Evolutionary conservation across 2,888 invertebrate genomes (phyloP).

Genomic region (Epistrophella euchroma): DNA sequence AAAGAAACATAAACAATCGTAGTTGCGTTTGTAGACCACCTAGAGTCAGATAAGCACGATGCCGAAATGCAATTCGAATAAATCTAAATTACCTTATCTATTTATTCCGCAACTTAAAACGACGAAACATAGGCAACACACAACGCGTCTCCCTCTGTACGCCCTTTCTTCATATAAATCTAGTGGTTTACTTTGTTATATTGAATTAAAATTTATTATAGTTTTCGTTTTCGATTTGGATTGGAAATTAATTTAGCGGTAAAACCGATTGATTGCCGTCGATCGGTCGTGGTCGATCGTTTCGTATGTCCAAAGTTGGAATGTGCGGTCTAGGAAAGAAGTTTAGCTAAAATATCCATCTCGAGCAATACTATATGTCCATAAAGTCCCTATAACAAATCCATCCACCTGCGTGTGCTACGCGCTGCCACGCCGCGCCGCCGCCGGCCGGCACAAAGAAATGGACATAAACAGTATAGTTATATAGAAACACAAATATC

Average conservation of each 20-base stretch:
- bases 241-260: slow-evolving; percentile 69
- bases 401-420: slow-evolving; percentile 58
- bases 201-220: slow-evolving; percentile 63
- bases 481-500: slow-evolving; percentile 5
- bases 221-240: slow-evolving; percentile 50
- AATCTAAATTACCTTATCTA: slow-evolving; percentile 74
- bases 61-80: slow-evolving; percentile 51
- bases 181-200: neutral
- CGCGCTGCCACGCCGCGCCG: too few relatives aligned
- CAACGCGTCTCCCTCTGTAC: neutral
- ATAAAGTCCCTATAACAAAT: neutral
- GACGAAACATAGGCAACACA: slow-evolving; percentile 10
- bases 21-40: slow-evolving; percentile 43
- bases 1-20: neutral
- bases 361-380: slow-evolving; percentile 1
- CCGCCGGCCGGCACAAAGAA: slow-evolving; percentile 13
- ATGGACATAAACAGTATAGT: slow-evolving; percentile 28
- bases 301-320: slow-evolving; percentile 65
- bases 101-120: slow-evolving; percentile 43
- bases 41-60: slow-evolving; percentile 9
- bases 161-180: neutral
- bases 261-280: slow-evolving; percentile 66
- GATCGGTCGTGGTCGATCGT: slow-evolving; percentile 3
- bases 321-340: slow-evolving; percentile 62
- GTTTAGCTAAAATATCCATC: slow-evolving; percentile 14